phyloP scores from a whole-genome alignment of 2,888 invertebrate genomes.

The Anarsia innoxiella region DNA sequence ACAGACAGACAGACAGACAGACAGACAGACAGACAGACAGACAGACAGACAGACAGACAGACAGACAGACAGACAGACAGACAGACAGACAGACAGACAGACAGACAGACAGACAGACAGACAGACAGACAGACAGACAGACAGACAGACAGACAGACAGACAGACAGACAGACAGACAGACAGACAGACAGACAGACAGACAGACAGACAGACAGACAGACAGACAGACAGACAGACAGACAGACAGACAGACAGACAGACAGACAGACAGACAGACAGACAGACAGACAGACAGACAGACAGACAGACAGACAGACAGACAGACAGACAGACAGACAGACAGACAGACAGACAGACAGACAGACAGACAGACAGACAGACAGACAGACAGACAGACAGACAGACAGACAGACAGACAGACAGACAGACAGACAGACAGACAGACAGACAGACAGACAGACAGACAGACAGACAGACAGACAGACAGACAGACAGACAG shows the following conservation, averaged over 20 bases:
- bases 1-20: slow-evolving; percentile 2
- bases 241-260: background rate
- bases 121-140: slow-evolving; percentile 1
- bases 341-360: slow-evolving; percentile 4
- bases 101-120: slow-evolving; percentile 2
- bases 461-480: slow-evolving; percentile 2
- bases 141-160: slow-evolving; percentile 1
- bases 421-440: slow-evolving; percentile 2
- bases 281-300: slow-evolving; percentile 5
- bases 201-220: slow-evolving; percentile 2
- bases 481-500: slow-evolving; percentile 2
- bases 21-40: slow-evolving; percentile 2
- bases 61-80: slow-evolving; percentile 2
- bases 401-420: slow-evolving; percentile 3
- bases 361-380: slow-evolving; percentile 3
- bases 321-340: slow-evolving; percentile 3
- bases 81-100: slow-evolving; percentile 2
- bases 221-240: background rate
- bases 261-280: slow-evolving; percentile 2
- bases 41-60: slow-evolving; percentile 2
- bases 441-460: slow-evolving; percentile 2
- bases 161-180: background rate
- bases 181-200: background rate
- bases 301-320: slow-evolving; percentile 4
- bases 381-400: slow-evolving; percentile 4